phyloP scores from a whole-genome alignment of 2,888 invertebrate genomes.

The Macrophya alboannulata region DNA sequence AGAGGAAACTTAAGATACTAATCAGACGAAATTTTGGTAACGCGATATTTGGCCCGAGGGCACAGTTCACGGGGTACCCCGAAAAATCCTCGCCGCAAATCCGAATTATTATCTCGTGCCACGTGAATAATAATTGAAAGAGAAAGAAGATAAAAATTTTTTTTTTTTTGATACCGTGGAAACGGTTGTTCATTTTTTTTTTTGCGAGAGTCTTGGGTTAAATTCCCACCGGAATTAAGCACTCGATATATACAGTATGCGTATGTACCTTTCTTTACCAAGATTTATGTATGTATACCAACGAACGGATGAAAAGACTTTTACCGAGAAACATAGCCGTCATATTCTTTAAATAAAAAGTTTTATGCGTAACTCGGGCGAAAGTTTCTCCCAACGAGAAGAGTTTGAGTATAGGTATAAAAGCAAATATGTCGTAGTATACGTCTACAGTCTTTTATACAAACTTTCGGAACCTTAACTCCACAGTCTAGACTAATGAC shows the following conservation, averaged over 20 bases:
- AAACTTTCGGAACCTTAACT: conserved; percentile 3
- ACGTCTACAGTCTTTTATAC: neutral
- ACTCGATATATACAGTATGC: neutral
- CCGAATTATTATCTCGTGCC: neutral
- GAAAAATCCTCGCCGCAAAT: neutral
- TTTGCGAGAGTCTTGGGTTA: neutral
- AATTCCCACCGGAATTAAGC: conserved; percentile 4
- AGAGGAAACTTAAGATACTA: neutral
- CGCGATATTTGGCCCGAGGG: neutral
- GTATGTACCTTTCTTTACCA: neutral
- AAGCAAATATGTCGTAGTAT: neutral
- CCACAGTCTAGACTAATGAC: conserved; percentile 36
- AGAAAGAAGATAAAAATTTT: no score
- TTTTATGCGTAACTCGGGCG: conserved; percentile 43
- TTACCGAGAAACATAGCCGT: conserved; percentile 26
- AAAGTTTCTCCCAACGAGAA: conserved; percentile 30
- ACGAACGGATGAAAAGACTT: neutral
- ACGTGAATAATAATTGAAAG: neutral
- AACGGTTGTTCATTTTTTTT: neutral
- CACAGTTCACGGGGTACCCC: neutral
- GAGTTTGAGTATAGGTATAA: neutral
- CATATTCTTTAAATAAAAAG: conserved; percentile 41
- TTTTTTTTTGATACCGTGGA: neutral
- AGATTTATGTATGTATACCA: neutral
- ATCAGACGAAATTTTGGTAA: neutral